These are phyloP conservation scores for Macaria liturata DNA, from an alignment of 2,888 invertebrate genomes.

Conservation along the genomic window DNA sequence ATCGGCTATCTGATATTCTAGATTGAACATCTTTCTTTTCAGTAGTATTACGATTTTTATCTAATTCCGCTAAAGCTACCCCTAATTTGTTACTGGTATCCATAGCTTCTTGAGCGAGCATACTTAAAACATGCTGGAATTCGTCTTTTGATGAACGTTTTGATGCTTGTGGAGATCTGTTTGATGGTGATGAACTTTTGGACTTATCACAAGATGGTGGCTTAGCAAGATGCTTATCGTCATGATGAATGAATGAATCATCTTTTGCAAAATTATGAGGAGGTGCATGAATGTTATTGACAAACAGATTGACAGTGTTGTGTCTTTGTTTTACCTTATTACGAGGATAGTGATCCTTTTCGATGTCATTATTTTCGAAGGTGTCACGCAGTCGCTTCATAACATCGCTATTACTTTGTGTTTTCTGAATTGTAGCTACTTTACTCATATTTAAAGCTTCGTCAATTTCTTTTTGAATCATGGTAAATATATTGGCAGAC, in stretches of 20 bases:
- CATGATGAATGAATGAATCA: conserved; percentile 78
- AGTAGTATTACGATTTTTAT: conserved; percentile 70
- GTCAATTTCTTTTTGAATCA: conserved; percentile 87
- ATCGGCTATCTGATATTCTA: conserved; percentile 76
- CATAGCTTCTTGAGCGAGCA: conserved; percentile 89
- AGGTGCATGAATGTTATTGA: conserved; percentile 74
- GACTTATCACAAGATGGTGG: conserved; percentile 79
- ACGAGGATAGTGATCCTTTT: conserved; percentile 69
- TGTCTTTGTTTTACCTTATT: conserved; percentile 82
- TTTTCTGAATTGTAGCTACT: conserved; percentile 81
- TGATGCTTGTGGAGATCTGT: conserved; percentile 79
- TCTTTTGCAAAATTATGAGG: conserved; percentile 78
- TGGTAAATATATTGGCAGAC: conserved; percentile 92
- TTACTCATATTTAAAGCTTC: conserved; percentile 82
- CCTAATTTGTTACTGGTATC: conserved; percentile 88
- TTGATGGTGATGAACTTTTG: conserved; percentile 82
- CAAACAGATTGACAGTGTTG: conserved; percentile 77
- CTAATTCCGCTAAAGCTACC: conserved; percentile 85
- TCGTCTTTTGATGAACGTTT: conserved; percentile 76
- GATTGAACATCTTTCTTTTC: conserved; percentile 74
- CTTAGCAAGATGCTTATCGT: conserved; percentile 76
- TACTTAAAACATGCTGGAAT: conserved; percentile 88
- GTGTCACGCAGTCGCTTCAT: conserved; percentile 74
- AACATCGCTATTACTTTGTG: conserved; percentile 85
- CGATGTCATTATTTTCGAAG: conserved; percentile 73